Evolutionary conservation across 2,888 invertebrate genomes (phyloP).

Genomic region (Rhimphoctona megacephalus): DNA sequence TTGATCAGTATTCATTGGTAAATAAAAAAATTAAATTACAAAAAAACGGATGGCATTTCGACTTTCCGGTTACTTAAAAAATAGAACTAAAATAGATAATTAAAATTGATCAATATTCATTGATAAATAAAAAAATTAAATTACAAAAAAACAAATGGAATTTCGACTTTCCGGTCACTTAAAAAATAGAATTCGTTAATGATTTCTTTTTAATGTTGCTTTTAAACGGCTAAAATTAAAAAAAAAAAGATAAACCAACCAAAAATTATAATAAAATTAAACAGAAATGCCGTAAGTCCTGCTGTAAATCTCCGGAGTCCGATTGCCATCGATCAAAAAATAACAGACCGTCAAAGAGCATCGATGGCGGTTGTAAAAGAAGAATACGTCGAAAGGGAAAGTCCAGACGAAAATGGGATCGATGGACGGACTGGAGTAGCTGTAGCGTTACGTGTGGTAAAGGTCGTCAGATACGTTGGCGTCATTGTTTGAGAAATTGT

Average conservation of each 20-base stretch:
- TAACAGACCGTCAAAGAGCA: slow-evolving; percentile 24
- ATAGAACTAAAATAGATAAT: not conserved
- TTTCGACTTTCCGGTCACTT: not conserved
- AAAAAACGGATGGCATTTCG: no score
- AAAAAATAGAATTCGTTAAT: not conserved
- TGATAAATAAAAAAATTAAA: no score
- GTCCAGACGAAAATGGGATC: slow-evolving; percentile 81
- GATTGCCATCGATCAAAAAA: slow-evolving; percentile 12
- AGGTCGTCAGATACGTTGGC: slow-evolving; percentile 87
- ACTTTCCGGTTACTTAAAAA: not conserved
- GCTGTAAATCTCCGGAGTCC: slow-evolving; percentile 29
- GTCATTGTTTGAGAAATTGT: slow-evolving; percentile 85
- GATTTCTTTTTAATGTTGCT: not conserved
- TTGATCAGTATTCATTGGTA: no score
- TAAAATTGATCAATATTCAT: no score
- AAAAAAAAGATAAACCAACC: not conserved
- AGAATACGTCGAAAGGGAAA: slow-evolving; percentile 51
- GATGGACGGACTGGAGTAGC: slow-evolving; percentile 88
- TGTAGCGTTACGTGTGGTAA: slow-evolving; percentile 89
- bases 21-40: no score
- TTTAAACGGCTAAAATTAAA: not conserved
- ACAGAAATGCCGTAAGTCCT: slow-evolving; percentile 47
- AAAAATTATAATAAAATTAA: not conserved
- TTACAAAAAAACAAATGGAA: no score
- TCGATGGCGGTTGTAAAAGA: slow-evolving; percentile 21